Percentiles rank a stretch among this genome's conserved stretches.
These are phyloP conservation scores for Nesoenas mayeri DNA, from an alignment of 2,113 vertebrate genomes.

Conservation along the genomic window DNA sequence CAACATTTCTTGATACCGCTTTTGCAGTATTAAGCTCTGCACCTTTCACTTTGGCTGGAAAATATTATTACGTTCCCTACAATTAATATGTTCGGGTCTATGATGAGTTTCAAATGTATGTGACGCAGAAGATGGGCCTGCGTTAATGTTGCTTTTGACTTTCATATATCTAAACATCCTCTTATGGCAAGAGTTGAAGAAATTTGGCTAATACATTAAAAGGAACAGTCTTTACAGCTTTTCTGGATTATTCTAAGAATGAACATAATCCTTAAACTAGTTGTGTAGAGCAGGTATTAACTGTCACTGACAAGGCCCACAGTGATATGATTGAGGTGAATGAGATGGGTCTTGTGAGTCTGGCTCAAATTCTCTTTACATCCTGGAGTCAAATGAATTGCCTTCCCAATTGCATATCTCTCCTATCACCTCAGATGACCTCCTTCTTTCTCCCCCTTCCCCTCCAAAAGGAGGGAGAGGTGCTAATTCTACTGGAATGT, in stretches of 20 bases:
- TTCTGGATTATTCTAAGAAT: neutral
- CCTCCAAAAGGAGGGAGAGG: neutral
- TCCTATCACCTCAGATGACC: neutral
- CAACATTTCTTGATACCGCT: neutral
- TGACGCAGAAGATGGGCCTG: neutral
- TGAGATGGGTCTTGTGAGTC: neutral
- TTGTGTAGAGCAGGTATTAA: neutral
- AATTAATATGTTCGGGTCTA: neutral
- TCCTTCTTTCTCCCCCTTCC: neutral
- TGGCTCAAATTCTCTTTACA: neutral
- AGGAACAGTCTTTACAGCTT: neutral
- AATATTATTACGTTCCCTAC: neutral
- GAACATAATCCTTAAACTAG: neutral
- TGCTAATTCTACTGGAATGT: constrained; percentile 1
- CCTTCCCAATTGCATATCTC: neutral
- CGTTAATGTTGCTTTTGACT: neutral
- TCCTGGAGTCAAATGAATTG: neutral
- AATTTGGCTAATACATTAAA: neutral
- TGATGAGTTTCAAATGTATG: neutral
- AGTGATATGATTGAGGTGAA: neutral
- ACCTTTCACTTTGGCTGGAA: neutral
- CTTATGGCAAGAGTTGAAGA: neutral
- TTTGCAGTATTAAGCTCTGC: neutral
- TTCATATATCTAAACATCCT: neutral
- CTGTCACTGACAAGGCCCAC: neutral